Base-by-base conservation (phyloP, 1,140 invertebrate genomes). In the Lucilia sericata region DNA sequence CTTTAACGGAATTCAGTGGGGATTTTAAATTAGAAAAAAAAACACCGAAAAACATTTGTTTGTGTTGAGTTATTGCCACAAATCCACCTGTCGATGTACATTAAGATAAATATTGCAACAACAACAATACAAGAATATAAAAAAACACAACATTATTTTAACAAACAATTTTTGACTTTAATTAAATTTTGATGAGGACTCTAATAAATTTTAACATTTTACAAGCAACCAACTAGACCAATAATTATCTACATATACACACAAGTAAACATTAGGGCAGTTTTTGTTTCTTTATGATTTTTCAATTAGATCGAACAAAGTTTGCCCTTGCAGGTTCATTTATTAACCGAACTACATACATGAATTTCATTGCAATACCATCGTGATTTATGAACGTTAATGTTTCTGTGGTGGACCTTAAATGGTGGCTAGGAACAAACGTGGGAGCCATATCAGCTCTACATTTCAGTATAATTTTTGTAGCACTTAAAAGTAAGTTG, bases 11-110 rank as follows among this genome's bases (percentile, higher is more conserved):
- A 55, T 55, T 55, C 13, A 55, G 12, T 55, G 51, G 51, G 51
- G 51, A 55, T 55, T 42, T 42, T 42, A 42, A 42, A 8, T 42
- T 55, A 55, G 51, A 55, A n/a, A 55, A 7, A 55, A 30, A 30
- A 30, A 30, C 1, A 30, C 3, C 1, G 25, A 30, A 30, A 55
- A 14, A 14, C 51, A 55, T 70, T 70, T 70, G 21, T 70, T 70
- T 19, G 21, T 70, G 65, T 70, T 21, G 21, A 19, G 19, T 70
- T 70, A 80, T 80, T 80, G 76, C 47, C 42, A 42, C 47, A 80
- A 80, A 80, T 82, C 81, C 81, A 82, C 81, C 81, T 82, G 81
- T 60, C 81, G 81, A 82, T 82, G 81, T 82, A 65, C 30, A 70
- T 82, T 65, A 65, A 82, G 81, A 82, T 82, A 82, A 82, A 65